phyloP scores from a whole-genome alignment of 2,797 vertebrate genomes.

The Pseudochromis fuscus region DNA sequence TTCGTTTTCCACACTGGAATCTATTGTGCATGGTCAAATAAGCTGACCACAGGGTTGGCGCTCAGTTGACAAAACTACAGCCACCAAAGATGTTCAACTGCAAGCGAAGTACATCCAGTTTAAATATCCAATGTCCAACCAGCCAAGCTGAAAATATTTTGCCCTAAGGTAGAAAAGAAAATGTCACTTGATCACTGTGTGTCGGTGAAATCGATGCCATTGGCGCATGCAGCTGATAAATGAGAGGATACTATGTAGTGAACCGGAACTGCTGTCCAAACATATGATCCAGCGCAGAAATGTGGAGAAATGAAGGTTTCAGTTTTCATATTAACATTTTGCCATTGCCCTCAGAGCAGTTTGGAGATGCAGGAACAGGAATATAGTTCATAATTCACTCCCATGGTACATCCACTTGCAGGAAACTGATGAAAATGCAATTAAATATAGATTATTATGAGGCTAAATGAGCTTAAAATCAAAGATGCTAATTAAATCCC shows the following conservation, averaged over 20 bases:
- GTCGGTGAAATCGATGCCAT: conserved; percentile 54
- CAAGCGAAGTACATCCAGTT: not conserved
- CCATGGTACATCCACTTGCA: not conserved
- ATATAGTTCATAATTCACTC: conserved; percentile 24
- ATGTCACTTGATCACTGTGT: conserved; percentile 62
- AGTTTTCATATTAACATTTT: conserved; percentile 36
- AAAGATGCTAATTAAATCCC: conserved; percentile 23
- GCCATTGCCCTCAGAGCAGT: conserved; percentile 7
- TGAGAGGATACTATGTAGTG: conserved; percentile 27
- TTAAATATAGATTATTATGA: not conserved
- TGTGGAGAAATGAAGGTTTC: conserved; percentile 39
- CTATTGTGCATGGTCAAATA: not conserved
- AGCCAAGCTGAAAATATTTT: conserved; percentile 44
- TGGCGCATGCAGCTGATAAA: conserved; percentile 51
- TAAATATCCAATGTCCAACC: conserved; percentile 16
- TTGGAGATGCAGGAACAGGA: conserved; percentile 4
- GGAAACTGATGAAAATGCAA: not conserved
- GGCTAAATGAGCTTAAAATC: conserved; percentile 19
- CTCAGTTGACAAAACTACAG: not conserved
- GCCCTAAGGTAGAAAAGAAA: conserved; percentile 29
- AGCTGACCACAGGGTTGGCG: not conserved
- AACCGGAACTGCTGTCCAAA: conserved; percentile 50
- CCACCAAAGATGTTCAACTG: conserved; percentile 7
- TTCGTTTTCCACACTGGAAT: not conserved
- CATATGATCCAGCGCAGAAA: conserved; percentile 47